phyloP scores from a whole-genome alignment of 2,113 vertebrate species.

The Pterophyllum scalare region DNA sequence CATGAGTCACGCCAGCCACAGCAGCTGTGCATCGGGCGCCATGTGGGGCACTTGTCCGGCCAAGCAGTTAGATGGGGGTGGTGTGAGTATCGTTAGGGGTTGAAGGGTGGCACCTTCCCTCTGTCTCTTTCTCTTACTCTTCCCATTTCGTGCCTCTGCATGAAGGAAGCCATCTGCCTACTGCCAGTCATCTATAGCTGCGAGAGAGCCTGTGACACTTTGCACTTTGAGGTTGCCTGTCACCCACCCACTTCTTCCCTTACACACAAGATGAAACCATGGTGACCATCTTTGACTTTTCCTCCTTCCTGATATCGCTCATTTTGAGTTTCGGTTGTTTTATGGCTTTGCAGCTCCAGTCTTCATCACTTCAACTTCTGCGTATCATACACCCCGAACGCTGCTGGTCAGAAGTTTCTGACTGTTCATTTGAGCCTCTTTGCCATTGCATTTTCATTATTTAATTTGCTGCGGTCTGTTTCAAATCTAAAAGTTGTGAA shows the following conservation, averaged over 20 bases:
- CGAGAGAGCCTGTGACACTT: slow-evolving; percentile 52
- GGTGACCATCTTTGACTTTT: slow-evolving; percentile 26
- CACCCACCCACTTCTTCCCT: slow-evolving; percentile 45
- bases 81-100: slow-evolving; percentile 26
- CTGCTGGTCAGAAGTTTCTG: background rate
- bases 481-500: slow-evolving; percentile 4
- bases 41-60: slow-evolving; percentile 59
- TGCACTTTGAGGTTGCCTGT: slow-evolving; percentile 50
- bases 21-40: slow-evolving; percentile 69
- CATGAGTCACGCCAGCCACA: slow-evolving; percentile 66
- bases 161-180: slow-evolving; percentile 67
- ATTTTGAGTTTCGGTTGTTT: background rate
- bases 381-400: background rate
- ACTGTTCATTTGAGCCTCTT: background rate
- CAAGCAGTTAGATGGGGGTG: slow-evolving; percentile 30
- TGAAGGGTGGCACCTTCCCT: slow-evolving; percentile 51
- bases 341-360: background rate
- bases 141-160: slow-evolving; percentile 25
- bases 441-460: background rate
- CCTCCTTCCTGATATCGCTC: background rate
- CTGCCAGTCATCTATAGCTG: slow-evolving; percentile 64
- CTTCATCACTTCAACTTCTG: background rate
- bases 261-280: slow-evolving; percentile 13
- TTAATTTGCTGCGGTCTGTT: background rate
- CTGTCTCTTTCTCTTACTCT: slow-evolving; percentile 50